Evolutionary conservation across 2,113 vertebrate species (phyloP).

Genomic region (Callionymus lyra): DNA sequence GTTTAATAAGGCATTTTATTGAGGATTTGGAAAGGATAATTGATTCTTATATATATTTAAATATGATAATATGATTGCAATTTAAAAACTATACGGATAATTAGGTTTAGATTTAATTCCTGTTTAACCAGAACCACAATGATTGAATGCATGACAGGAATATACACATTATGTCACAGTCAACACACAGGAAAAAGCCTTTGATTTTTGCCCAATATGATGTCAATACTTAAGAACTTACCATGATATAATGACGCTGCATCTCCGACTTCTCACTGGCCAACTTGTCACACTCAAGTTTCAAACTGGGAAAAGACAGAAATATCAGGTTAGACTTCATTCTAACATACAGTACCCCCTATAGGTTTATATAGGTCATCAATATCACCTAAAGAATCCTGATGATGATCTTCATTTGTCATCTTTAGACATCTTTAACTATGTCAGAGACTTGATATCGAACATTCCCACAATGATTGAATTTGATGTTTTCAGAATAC

Average conservation of each 20-base stretch:
- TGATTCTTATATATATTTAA: too few species aligned
- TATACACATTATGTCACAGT: too few species aligned
- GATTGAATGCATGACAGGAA: too few species aligned
- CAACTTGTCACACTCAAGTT: constrained; percentile 94
- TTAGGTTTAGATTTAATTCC: too few species aligned
- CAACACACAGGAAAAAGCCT: too few species aligned
- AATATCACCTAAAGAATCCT: constrained; percentile 7
- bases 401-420: constrained; percentile 6
- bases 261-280: constrained; percentile 96
- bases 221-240: constrained; percentile 63
- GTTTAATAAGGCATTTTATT: background rate
- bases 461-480: background rate
- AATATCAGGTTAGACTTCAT: constrained; percentile 15
- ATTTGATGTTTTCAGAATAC: constrained; percentile 1
- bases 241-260: constrained; percentile 97
- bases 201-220: too few species aligned
- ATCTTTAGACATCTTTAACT: constrained; percentile 21
- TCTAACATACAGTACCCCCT: constrained; percentile 38
- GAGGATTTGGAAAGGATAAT: too few species aligned
- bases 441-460: constrained; percentile 5
- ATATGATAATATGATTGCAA: too few species aligned
- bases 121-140: too few species aligned
- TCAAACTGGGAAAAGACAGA: constrained; percentile 59
- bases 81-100: too few species aligned
- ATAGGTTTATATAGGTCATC: constrained; percentile 37